Evolutionary conservation across 2,797 vertebrate species (phyloP).

Genomic region (Prunella strophiata): DNA sequence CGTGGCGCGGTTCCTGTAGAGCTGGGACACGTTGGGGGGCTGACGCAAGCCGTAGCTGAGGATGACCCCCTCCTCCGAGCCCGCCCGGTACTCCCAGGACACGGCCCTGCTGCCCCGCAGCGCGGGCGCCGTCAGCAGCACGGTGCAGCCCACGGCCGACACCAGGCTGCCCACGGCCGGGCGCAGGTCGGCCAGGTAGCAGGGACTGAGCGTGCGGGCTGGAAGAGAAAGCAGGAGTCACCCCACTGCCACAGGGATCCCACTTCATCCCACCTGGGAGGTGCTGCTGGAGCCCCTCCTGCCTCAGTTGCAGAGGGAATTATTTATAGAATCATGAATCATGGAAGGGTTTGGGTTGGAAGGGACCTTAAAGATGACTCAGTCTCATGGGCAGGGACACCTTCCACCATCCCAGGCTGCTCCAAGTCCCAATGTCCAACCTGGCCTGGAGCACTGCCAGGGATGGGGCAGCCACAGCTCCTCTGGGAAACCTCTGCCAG

Average conservation of each 20-base stretch:
- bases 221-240: fast-evolving
- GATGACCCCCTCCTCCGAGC: neutral
- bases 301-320: neutral
- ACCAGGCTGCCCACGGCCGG: neutral
- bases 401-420: neutral
- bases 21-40: neutral
- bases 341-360: neutral
- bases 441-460: neutral
- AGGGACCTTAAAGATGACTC: neutral
- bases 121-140: neutral
- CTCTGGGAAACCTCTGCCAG: neutral
- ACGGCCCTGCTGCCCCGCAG: fast-evolving
- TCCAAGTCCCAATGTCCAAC: neutral
- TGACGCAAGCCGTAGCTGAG: neutral
- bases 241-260: fast-evolving
- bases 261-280: fast-evolving
- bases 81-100: neutral
- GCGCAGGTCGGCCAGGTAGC: neutral
- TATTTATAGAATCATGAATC: neutral
- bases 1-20: neutral
- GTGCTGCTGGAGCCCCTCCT: neutral
- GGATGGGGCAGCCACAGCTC: neutral
- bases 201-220: neutral
- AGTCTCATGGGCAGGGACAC: neutral
- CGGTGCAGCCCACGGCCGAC: constrained; percentile 25